phyloP scores from a whole-genome alignment of 1,140 invertebrate genomes.

The Drosophila auraria region DNA sequence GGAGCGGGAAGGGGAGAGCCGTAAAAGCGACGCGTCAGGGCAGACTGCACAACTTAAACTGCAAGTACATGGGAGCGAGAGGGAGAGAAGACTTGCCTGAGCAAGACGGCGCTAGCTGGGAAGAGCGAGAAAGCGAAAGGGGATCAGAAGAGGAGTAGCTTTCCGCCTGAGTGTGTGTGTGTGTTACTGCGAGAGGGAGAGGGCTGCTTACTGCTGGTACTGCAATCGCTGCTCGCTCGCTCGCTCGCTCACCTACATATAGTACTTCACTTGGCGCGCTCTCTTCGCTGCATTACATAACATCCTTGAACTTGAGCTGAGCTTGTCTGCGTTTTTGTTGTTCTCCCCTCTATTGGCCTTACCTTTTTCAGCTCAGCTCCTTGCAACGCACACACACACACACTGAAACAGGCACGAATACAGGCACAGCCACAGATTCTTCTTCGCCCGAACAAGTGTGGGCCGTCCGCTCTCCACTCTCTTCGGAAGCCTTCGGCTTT shows the following conservation, averaged over 20 bases:
- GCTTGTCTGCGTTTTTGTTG: slow-evolving; percentile 55
- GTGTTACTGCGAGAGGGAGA: slow-evolving; percentile 24
- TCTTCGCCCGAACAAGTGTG: slow-evolving; percentile 17
- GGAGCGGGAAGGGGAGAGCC: slow-evolving; percentile 7
- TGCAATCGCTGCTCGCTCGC: slow-evolving; percentile 30
- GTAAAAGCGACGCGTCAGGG: slow-evolving; percentile 70
- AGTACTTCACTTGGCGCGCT: slow-evolving; percentile 10
- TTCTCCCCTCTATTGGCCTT: slow-evolving; percentile 17
- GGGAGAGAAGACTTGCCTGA: slow-evolving; percentile 1
- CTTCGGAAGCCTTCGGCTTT: slow-evolving; percentile 47
- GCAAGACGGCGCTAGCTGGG: neutral
- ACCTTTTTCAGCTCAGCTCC: slow-evolving; percentile 40
- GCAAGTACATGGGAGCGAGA: slow-evolving; percentile 29
- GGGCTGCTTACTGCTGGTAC: slow-evolving; percentile 4
- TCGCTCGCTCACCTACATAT: slow-evolving; percentile 23
- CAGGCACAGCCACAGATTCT: slow-evolving; percentile 6
- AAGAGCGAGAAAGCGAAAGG: slow-evolving; percentile 36
- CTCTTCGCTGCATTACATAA: slow-evolving; percentile 75
- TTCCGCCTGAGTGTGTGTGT: neutral
- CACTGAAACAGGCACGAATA: neutral
- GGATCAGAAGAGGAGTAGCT: slow-evolving; percentile 46
- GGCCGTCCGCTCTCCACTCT: slow-evolving; percentile 29
- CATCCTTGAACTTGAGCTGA: slow-evolving; percentile 84
- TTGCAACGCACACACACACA: slow-evolving; percentile 8
- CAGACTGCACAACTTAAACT: slow-evolving; percentile 72